Conservation (phyloP, 2,797 vertebrate species). For the Scyliorhinus canicula region DNA sequence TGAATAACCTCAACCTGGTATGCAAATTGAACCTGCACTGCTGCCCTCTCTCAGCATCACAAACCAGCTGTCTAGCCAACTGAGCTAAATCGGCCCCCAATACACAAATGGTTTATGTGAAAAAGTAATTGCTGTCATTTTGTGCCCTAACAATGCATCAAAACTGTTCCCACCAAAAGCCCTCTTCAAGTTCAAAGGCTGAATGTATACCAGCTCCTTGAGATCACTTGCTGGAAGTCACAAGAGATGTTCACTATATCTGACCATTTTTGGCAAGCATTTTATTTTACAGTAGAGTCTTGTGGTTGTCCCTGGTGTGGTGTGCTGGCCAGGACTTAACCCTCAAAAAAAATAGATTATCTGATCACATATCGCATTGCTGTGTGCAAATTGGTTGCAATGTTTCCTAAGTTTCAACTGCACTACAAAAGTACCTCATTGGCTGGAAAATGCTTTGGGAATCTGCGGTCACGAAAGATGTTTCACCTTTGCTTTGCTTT, state of each 20-base stretch:
- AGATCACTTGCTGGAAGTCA: slow-evolving; percentile 3
- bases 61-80: too few species aligned
- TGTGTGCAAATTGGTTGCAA: neutral
- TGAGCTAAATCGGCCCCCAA: too few species aligned
- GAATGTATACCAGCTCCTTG: neutral
- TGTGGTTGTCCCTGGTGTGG: neutral
- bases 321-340: neutral
- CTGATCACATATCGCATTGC: neutral
- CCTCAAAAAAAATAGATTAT: neutral
- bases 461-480: neutral
- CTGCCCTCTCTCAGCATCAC: too few species aligned
- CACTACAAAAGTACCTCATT: neutral
- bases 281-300: neutral
- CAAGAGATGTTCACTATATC: neutral
- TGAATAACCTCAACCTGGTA: too few species aligned
- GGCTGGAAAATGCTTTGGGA: neutral
- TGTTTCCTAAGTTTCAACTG: neutral
- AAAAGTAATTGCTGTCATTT: neutral
- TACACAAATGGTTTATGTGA: neutral
- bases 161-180: neutral
- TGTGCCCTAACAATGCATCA: neutral
- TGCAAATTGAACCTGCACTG: too few species aligned
- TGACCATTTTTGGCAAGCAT: neutral
- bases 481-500: neutral
- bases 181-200: neutral